Base-by-base conservation (phyloP, 2,113 vertebrate genomes). In the Eleginops maclovinus region DNA sequence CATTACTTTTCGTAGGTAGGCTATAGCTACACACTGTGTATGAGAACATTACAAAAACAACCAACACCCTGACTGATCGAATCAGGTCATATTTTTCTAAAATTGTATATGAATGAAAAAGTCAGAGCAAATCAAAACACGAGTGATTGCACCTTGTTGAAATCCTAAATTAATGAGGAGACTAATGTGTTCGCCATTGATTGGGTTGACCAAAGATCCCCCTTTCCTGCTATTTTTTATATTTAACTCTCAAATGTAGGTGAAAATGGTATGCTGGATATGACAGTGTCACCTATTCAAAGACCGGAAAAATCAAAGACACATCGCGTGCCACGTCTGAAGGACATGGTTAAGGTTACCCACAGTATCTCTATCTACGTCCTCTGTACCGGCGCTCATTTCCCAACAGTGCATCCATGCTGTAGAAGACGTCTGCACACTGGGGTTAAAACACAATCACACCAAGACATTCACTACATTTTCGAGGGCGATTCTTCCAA, bases 401-500 rank as follows among this genome's bases (percentile, higher is more conserved):
- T 69, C 66, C 72, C 69, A 53, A 69, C 53, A 75, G 56, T 51
- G 69, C 72, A 62, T 72, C 60, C 44, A 11, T 19, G 46, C 28
- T 14, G 21, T 21, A 4, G 40, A 83, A 72, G 63, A 72, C 66
- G 63, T 51, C 68, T 17, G 24, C 65, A 62, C 76, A 51, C 44
- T 2, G 43, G 67, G 77, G 79, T 87, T 84, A 77, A 87, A 89
- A 75, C 80, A 70, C 78, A 88, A 72, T 73, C 86, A 69, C 80
- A 85, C 71, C 22, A 59, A 83, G 59, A 79, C 85, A 67, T 75
- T 85, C 72, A 63, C 73, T 78, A 72, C 72, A 80, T 79, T 89
- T 88, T 84, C 79, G 71, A 77, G 83, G 83, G 83, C 41, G 83
- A 87, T 89, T 91, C 87, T 87, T 90, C 81, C 91, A 92, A 91